Conservation (phyloP, 2,797 vertebrate species). For the Xenopus petersii region DNA sequence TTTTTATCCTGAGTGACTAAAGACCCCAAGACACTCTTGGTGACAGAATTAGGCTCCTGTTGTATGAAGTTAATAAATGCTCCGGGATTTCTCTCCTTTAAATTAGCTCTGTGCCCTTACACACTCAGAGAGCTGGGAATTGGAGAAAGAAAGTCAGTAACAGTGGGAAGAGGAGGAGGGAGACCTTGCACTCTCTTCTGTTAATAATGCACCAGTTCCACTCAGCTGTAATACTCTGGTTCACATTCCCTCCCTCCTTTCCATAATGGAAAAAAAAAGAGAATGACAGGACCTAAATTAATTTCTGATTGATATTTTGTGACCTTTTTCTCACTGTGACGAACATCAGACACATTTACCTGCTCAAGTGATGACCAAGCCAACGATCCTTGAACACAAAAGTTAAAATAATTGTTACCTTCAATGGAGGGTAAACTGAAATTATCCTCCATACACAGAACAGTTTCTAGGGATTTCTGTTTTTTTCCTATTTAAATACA, state of each 20-base stretch:
- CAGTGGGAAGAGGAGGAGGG: not conserved
- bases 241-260: not conserved
- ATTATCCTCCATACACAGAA: no score
- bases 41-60: conserved; percentile 21
- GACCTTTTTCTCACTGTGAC: no score
- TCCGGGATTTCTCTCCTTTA: not conserved
- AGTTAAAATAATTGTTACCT: no score
- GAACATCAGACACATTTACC: no score
- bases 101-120: conserved; percentile 1
- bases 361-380: no score
- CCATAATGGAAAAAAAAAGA: no score
- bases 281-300: no score
- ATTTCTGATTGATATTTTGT: no score
- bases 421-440: no score
- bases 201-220: not conserved
- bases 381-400: no score
- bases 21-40: conserved; percentile 3
- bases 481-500: no score
- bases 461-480: no score
- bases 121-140: not conserved
- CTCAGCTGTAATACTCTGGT: not conserved
- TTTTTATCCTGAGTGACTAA: not conserved
- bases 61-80: not conserved
- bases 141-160: not conserved
- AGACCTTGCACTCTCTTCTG: conserved; percentile 1